Evolutionary conservation across 2,113 vertebrate genomes (phyloP).

Genomic region (Corydoras maculifer): DNA sequence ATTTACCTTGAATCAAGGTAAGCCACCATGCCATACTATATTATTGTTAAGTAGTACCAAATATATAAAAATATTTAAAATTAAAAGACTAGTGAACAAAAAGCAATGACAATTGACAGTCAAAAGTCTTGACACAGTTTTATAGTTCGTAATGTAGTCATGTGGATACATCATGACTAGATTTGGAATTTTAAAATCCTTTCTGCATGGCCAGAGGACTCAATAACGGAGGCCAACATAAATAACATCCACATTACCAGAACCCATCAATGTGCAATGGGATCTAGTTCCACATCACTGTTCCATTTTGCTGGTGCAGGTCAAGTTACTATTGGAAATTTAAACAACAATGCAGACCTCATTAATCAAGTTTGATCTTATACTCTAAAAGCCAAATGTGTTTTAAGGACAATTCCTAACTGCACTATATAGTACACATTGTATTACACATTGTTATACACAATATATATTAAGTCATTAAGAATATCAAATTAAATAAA

Average conservation of each 20-base stretch:
- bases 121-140: neutral
- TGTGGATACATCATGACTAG: constrained; percentile 16
- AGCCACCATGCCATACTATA: too few species aligned
- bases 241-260: constrained; percentile 30
- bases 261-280: constrained; percentile 20
- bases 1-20: too few species aligned
- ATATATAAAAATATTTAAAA: too few species aligned
- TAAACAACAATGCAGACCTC: constrained; percentile 1
- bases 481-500: too few species aligned
- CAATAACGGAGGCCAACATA: constrained; percentile 21
- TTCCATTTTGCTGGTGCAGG: constrained; percentile 13
- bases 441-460: neutral
- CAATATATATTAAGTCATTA: too few species aligned
- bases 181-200: constrained; percentile 6
- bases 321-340: constrained; percentile 19
- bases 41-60: too few species aligned
- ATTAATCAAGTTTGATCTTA: constrained; percentile 25
- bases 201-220: constrained; percentile 5
- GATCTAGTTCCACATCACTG: constrained; percentile 12
- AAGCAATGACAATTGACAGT: constrained; percentile 3
- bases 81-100: neutral
- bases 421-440: neutral
- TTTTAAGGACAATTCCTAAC: constrained; percentile 15
- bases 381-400: constrained; percentile 10
- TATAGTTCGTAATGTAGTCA: constrained; percentile 9